A percentile compares a stretch with the other conserved stretches of the same genome.
These are phyloP conservation scores for Eptatretus burgeri DNA, from an alignment of 2,113 vertebrate species.

Conservation along the genomic window DNA sequence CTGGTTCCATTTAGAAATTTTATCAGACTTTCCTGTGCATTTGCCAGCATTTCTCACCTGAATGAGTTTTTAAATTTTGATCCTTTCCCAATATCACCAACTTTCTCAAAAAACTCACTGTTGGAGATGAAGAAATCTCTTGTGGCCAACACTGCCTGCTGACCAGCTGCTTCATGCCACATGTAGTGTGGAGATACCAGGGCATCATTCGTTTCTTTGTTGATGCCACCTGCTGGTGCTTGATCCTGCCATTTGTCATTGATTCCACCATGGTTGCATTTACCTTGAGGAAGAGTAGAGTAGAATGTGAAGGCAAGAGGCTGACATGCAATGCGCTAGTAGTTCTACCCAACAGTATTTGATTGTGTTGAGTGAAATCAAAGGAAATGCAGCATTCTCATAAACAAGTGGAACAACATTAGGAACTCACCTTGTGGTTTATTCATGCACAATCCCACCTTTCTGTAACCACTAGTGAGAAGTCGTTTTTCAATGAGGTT, in stretches of 20 bases:
- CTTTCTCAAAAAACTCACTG: no score
- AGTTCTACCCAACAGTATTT: no score
- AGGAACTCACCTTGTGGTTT: background rate
- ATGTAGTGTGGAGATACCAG: background rate
- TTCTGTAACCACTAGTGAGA: conserved; percentile 1
- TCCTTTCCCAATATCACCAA: no score
- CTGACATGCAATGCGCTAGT: background rate
- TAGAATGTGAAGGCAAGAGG: background rate
- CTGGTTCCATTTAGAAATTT: no score
- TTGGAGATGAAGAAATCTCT: background rate
- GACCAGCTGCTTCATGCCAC: background rate
- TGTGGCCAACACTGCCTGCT: background rate
- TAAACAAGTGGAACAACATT: no score
- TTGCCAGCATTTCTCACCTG: no score
- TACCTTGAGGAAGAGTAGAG: background rate
- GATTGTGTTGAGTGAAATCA: no score
- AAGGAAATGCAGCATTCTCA: no score
- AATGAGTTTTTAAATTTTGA: no score
- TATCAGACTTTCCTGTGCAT: no score
- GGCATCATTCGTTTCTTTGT: conserved; percentile 1
- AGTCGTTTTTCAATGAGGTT: background rate
- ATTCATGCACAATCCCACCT: background rate
- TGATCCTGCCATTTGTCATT: background rate
- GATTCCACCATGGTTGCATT: conserved; percentile 1
- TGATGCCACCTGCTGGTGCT: background rate